Conservation (phyloP, 2,888 invertebrate genomes). For the Eretmocerus hayati region DNA sequence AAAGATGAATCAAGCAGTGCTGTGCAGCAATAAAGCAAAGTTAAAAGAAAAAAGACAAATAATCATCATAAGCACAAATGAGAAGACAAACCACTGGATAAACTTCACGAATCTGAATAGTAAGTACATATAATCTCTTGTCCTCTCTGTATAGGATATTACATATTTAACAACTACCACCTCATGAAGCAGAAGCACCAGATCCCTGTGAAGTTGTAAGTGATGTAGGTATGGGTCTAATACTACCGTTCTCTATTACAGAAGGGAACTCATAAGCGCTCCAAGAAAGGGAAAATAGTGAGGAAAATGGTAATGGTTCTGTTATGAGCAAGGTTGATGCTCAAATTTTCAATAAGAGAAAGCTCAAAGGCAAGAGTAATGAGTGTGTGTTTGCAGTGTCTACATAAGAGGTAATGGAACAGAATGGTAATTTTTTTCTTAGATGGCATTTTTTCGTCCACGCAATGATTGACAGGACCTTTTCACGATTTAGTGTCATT, state of each 20-base stretch:
- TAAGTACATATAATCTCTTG: constrained; percentile 27
- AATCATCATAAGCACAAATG: constrained; percentile 45
- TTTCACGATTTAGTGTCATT: no score
- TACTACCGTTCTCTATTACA: no score
- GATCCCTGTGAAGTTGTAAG: no score
- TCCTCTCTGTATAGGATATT: background rate
- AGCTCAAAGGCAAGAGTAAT: constrained; percentile 39
- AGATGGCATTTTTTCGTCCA: no score
- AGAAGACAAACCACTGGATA: constrained; percentile 39
- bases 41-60: constrained; percentile 44
- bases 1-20: constrained; percentile 32
- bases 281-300: constrained; percentile 30
- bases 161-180: no score
- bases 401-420: constrained; percentile 81
- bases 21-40: constrained; percentile 38
- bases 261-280: constrained; percentile 43
- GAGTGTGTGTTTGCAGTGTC: constrained; percentile 36
- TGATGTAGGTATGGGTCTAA: no score
- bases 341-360: constrained; percentile 28
- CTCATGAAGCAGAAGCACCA: no score
- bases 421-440: constrained; percentile 62
- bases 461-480: no score
- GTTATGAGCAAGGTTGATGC: constrained; percentile 32
- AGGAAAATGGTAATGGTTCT: constrained; percentile 38
- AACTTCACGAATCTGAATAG: constrained; percentile 35